Evolutionary conservation across 2,797 vertebrate genomes (phyloP), one percentile per base, ranked within the genome.

Genomic region (Propithecus perrieri): DNA sequence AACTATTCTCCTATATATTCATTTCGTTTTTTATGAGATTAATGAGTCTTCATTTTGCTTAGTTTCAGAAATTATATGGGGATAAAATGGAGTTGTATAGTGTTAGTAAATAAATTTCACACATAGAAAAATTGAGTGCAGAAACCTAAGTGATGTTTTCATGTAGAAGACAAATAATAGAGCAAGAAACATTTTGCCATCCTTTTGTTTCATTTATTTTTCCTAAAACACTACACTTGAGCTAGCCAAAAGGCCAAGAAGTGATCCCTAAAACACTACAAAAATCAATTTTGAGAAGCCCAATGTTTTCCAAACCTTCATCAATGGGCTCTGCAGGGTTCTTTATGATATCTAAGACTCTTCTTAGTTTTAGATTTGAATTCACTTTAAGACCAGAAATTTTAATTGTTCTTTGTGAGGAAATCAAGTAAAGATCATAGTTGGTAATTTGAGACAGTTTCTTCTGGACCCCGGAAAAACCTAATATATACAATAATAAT

Each of bases 41-140:
- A 72, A 48, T 65, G 35, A 81, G 18, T 35, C 10, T 74, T 92
- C 74, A 59, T 93, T 90, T 90, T 90, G 12, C 28, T 95, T 46
- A 81, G 43, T 57, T 92, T 46, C 43, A 76, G 28, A 86, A 94
- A 26, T 91, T 91, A 74, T 46, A 71, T 89, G 20, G 14, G 10
- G 22, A 71, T 43, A 85, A 15, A 85, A 63, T 50, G 6, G 4
- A 94, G 50, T 1, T 95, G 14, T 6, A 61, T 57, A 71, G 63
- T 80, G 30, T 71, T 88, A 94, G 53, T 75, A 71, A 89, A 89
- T 88, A 71, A 91, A 89, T 88, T 92, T 80, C 72, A 59, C 38
- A 63, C 43, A 20, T 41, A 28, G 63, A 59, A 35, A 85, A 92
- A 89, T 4, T 46, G 28, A 79, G 24, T 75, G 13, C 50, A 65